A percentile compares a stretch with the other conserved stretches of the same genome.
These are phyloP conservation scores for Creontiades dilutus DNA, from an alignment of 2,888 invertebrate genomes.

Conservation along the genomic window DNA sequence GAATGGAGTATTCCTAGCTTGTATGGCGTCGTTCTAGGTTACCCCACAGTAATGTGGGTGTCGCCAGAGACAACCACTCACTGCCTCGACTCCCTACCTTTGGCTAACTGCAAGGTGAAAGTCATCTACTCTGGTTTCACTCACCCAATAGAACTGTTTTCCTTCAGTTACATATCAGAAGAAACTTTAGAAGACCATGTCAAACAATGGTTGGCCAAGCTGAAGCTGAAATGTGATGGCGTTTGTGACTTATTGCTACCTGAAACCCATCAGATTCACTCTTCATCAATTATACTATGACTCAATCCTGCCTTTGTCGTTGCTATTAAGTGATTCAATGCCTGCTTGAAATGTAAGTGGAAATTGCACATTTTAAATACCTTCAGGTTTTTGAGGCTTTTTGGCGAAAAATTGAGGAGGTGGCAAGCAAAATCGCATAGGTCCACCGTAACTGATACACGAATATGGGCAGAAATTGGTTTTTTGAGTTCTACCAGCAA, in stretches of 20 bases:
- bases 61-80: constrained; percentile 59
- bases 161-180: constrained; percentile 58
- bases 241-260: neutral
- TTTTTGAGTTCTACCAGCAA: no score
- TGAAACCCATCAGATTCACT: constrained; percentile 19
- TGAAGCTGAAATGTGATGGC: constrained; percentile 1
- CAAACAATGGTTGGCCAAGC: constrained; percentile 52
- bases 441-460: no score
- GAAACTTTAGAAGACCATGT: constrained; percentile 30
- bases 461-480: no score
- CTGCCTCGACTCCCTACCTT: neutral
- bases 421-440: no score
- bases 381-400: no score
- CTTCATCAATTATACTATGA: constrained; percentile 46
- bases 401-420: no score
- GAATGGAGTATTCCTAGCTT: constrained; percentile 77
- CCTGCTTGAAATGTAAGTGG: constrained; percentile 15
- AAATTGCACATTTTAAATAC: no score
- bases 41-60: constrained; percentile 78
- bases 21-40: constrained; percentile 77
- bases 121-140: constrained; percentile 27
- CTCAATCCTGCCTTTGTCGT: neutral
- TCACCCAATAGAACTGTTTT: constrained; percentile 55
- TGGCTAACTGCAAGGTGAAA: constrained; percentile 60
- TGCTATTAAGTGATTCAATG: neutral